phyloP scores from a whole-genome alignment of 2,113 vertebrate genomes.

The Genyomyrus donnyi region DNA sequence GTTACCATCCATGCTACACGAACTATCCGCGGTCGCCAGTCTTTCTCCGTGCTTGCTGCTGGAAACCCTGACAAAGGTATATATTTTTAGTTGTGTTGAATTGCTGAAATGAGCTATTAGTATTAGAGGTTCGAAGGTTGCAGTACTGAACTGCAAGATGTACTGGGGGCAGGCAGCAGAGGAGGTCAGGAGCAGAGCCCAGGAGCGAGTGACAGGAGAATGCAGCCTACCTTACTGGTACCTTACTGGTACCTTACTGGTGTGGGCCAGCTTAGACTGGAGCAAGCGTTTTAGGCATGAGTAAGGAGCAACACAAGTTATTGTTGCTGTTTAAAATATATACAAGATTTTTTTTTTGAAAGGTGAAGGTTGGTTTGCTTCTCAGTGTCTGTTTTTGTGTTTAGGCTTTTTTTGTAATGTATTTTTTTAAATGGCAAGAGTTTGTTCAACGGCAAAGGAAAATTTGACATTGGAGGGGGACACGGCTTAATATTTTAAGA shows the following conservation, averaged over 20 bases:
- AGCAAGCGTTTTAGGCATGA: background rate
- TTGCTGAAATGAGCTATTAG: background rate
- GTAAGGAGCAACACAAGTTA: background rate
- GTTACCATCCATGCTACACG: too few species aligned
- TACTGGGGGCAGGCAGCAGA: background rate
- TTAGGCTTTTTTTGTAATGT: background rate
- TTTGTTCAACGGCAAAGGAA: background rate
- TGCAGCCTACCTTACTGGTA: background rate
- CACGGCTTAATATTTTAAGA: background rate
- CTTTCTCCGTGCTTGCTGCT: too few species aligned
- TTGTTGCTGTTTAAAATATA: background rate
- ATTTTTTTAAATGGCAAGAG: background rate
- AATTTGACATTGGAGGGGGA: background rate
- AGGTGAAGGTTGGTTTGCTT: background rate
- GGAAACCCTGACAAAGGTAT: too few species aligned
- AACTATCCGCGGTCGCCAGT: too few species aligned
- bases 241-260: background rate
- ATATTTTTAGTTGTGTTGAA: background rate
- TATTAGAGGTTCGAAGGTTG: background rate
- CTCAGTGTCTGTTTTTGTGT: background rate
- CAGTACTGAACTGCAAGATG: background rate
- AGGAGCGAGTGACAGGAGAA: background rate
- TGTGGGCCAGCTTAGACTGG: background rate
- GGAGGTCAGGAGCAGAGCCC: background rate
- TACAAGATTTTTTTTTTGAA: background rate